Conservation (phyloP, 2,797 vertebrate species). For the Fratercula arctica region DNA sequence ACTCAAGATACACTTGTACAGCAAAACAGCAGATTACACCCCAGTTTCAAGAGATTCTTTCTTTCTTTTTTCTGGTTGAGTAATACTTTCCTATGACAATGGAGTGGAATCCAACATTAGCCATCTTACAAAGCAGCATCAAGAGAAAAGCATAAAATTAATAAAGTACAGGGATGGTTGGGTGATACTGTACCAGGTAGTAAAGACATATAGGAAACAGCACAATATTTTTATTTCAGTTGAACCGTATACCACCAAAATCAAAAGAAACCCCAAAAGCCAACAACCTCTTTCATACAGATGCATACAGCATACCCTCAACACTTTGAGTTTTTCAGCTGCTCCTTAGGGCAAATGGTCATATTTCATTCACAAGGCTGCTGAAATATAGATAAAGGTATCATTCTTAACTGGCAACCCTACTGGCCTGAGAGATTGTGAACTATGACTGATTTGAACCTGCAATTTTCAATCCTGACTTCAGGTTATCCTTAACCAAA, state of each 20-base stretch:
- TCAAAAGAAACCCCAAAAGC: neutral
- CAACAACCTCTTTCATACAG: neutral
- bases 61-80: neutral
- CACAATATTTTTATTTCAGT: neutral
- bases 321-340: constrained; percentile 16
- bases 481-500: neutral
- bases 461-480: neutral
- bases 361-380: constrained; percentile 43
- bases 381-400: constrained; percentile 26
- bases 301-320: neutral
- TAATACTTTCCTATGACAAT: neutral
- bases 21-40: neutral
- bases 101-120: neutral
- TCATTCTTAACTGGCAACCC: neutral
- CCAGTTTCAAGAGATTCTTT: neutral
- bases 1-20: neutral
- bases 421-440: neutral
- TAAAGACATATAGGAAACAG: neutral
- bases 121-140: neutral
- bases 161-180: neutral
- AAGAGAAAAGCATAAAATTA: neutral
- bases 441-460: neutral
- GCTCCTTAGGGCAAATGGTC: constrained; percentile 36
- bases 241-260: neutral
- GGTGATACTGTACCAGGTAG: neutral